Evolutionary conservation across 2,797 vertebrate species (phyloP).

Genomic region (Chelidonichthys spinosus): DNA sequence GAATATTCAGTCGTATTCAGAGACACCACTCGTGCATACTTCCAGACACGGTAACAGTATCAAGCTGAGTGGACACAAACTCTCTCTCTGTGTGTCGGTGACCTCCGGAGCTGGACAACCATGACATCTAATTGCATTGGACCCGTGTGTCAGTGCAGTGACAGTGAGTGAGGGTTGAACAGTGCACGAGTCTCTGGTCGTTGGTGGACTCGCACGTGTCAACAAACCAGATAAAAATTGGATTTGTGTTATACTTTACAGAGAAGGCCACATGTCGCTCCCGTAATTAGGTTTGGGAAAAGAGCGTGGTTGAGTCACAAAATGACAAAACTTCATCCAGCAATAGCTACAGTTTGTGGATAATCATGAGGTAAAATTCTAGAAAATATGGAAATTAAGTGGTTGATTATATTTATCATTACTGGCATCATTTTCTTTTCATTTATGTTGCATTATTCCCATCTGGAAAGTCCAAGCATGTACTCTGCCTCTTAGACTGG

Average conservation of each 20-base stretch:
- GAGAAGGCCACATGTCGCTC: neutral
- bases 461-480: neutral
- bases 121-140: conserved; percentile 38
- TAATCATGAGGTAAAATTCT: too few relatives aligned
- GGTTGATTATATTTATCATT: too few relatives aligned
- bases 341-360: too few relatives aligned
- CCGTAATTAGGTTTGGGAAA: too few relatives aligned
- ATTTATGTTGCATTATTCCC: too few relatives aligned
- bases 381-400: too few relatives aligned
- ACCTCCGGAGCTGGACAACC: conserved; percentile 35
- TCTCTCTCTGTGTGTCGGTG: neutral
- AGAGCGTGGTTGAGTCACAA: too few relatives aligned
- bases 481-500: too few relatives aligned
- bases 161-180: conserved; percentile 20
- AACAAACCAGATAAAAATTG: conserved; percentile 41
- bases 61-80: conserved; percentile 2
- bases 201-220: conserved; percentile 11
- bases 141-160: conserved; percentile 22
- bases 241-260: conserved; percentile 25
- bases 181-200: conserved; percentile 6
- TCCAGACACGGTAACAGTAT: neutral
- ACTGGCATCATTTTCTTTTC: neutral
- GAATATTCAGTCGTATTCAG: neutral
- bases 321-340: too few relatives aligned
- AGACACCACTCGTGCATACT: neutral